Evolutionary conservation across 2,888 invertebrate genomes (phyloP).

Genomic region (Pyrrhosoma nymphula): DNA sequence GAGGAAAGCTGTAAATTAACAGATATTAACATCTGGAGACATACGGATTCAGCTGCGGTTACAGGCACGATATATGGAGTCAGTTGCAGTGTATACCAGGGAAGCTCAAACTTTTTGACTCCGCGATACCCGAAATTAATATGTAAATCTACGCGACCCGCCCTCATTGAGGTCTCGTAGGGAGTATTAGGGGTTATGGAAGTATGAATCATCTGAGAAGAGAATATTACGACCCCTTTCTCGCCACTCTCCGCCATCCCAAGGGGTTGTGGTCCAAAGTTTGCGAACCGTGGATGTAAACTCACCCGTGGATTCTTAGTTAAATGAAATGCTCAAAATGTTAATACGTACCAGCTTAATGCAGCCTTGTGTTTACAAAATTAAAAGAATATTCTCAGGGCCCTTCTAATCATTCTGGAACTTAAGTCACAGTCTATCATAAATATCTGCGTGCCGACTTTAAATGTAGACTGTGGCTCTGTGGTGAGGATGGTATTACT

Average conservation of each 20-base stretch:
- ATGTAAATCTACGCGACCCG: conserved; percentile 15
- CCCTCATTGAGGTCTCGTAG: conserved; percentile 21
- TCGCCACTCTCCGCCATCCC: background rate
- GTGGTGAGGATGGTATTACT: too few relatives aligned
- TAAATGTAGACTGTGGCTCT: too few relatives aligned
- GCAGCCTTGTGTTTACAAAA: background rate
- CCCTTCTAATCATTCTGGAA: too few relatives aligned
- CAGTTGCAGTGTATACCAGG: background rate
- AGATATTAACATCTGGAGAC: background rate
- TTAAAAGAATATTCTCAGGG: background rate
- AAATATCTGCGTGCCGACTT: too few relatives aligned
- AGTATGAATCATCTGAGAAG: conserved; percentile 11
- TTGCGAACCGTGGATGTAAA: background rate
- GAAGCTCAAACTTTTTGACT: background rate
- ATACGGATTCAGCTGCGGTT: background rate
- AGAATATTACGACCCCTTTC: conserved; percentile 36
- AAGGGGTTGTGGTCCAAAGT: background rate
- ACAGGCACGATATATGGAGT: background rate
- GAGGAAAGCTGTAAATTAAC: background rate
- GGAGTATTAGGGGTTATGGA: conserved; percentile 29
- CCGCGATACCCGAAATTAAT: background rate
- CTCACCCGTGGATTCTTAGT: background rate
- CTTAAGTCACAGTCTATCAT: too few relatives aligned
- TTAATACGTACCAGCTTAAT: background rate
- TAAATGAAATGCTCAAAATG: background rate